Conservation (phyloP, 2,113 vertebrate genomes). For the Smithornis capensis region DNA sequence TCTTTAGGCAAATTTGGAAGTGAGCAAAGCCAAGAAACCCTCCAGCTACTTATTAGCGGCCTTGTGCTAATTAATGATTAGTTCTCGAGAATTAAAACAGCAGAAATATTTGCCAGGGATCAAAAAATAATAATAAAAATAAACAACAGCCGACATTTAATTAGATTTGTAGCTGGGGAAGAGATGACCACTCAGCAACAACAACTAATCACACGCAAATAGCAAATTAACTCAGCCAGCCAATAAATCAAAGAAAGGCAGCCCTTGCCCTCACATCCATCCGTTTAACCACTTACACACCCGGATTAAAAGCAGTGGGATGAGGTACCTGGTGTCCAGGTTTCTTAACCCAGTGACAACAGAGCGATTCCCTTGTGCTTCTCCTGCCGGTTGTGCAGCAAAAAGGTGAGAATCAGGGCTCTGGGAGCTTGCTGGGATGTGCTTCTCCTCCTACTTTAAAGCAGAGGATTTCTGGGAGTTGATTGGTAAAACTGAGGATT, state of each 20-base stretch:
- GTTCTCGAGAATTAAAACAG: neutral
- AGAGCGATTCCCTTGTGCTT: neutral
- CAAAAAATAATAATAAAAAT: neutral
- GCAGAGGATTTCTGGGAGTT: fast-evolving
- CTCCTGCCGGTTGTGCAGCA: neutral
- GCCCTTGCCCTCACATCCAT: neutral
- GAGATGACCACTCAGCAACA: slow-evolving; percentile 31
- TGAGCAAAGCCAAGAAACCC: neutral
- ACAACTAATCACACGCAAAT: neutral
- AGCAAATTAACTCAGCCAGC: slow-evolving; percentile 33
- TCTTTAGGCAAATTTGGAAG: neutral
- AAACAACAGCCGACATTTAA: neutral
- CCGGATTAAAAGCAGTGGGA: neutral
- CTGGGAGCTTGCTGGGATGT: fast-evolving
- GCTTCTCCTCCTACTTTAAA: neutral
- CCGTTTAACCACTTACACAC: neutral
- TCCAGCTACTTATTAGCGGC: neutral
- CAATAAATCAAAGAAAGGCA: slow-evolving; percentile 3
- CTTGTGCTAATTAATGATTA: neutral
- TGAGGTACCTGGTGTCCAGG: neutral
- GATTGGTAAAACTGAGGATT: neutral
- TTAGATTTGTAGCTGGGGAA: neutral
- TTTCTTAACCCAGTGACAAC: neutral
- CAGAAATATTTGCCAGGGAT: neutral
- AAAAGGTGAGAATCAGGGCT: fast-evolving